Evolutionary conservation across 2,888 invertebrate species (phyloP).

Genomic region (Torymus texanus): DNA sequence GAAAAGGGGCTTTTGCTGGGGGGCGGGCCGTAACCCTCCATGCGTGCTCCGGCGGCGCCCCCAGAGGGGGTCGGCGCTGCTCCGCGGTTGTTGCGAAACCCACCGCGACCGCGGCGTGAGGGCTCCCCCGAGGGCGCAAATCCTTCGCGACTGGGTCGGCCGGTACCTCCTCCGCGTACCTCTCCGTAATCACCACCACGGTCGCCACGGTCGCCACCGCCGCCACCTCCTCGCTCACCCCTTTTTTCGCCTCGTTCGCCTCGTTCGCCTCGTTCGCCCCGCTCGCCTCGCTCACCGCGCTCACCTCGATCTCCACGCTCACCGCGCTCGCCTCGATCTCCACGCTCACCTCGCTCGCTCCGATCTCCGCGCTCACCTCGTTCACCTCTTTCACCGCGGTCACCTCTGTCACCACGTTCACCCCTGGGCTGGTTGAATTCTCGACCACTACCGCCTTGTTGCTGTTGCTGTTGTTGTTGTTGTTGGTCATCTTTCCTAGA

Average conservation of each 20-base stretch:
- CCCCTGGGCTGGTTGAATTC: constrained; percentile 64
- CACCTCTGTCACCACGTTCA: neutral
- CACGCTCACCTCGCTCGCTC: no score
- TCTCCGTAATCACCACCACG: constrained; percentile 54
- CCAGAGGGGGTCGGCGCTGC: constrained; percentile 65
- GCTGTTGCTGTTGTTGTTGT: constrained; percentile 56
- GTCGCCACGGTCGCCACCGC: no score
- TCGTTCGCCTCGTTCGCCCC: no score
- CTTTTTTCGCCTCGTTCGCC: constrained; percentile 64
- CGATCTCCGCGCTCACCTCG: no score
- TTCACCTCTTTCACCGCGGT: constrained; percentile 30
- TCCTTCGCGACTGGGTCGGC: constrained; percentile 78
- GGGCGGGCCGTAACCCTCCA: constrained; percentile 88
- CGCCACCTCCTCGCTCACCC: constrained; percentile 32
- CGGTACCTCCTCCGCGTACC: constrained; percentile 59
- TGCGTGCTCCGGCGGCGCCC: constrained; percentile 79
- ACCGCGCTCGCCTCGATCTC: no score
- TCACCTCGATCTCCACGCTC: no score
- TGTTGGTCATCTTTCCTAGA: constrained; percentile 69
- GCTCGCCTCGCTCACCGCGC: no score
- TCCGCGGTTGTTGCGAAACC: constrained; percentile 69
- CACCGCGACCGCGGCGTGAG: constrained; percentile 87
- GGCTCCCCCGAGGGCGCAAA: constrained; percentile 93
- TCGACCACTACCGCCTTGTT: constrained; percentile 50
- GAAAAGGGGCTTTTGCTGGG: constrained; percentile 86